Base-by-base conservation (phyloP, 2,113 vertebrate genomes). In the Benitochromis conjunctus region DNA sequence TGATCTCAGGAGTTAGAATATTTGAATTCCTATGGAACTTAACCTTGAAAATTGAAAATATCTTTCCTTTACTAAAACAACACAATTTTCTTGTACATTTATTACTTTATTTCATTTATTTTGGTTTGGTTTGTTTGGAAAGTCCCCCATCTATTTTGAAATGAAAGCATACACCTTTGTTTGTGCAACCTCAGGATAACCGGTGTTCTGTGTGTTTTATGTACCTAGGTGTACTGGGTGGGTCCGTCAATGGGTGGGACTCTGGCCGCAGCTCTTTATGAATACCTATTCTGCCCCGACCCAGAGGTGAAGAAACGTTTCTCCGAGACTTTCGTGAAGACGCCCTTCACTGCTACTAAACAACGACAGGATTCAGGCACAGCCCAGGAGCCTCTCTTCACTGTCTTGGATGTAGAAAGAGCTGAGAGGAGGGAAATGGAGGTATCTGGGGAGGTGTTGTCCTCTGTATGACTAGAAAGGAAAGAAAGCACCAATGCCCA, bases 391-490 rank as follows among this genome's bases (percentile, higher is more conserved):
- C 96, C 97, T 16, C 88, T 95, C 29, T 95, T 97, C 81, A 95
- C 97, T 0, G 94, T 97, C 71, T 96, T 97, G 80, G 97, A 97
- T 87, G 91, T 97, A 0, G 97, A 97, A 88, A 93, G 94, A 55
- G 95, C 97, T 7, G 97, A 97, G 82, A 95, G 97, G 94, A 97
- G 97, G 87, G 80, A 69, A 24, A 66, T 51, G 82, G 97, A 97
- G 88, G 88, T 96, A 0, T 95, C 97, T 0, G 95, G 95, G 0
- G 98, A 98, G 90, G 97, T 97, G 85, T 81, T 98, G 82, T 98
- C 98, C 71, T 98, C 98, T 0, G 97, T 98, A 97, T 99, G 97
- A 98, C 97, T 96, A 97, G 96, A 94, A 91, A 77, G 96, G 91
- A 91, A 93, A 93, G 92, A 93, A 1, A n/a, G 16, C 18, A 24